Percentiles rank a stretch among this genome's conserved stretches.
These are phyloP conservation scores for Cepaea nemoralis DNA, from an alignment of 1,140 invertebrate species.

Conservation along the genomic window DNA sequence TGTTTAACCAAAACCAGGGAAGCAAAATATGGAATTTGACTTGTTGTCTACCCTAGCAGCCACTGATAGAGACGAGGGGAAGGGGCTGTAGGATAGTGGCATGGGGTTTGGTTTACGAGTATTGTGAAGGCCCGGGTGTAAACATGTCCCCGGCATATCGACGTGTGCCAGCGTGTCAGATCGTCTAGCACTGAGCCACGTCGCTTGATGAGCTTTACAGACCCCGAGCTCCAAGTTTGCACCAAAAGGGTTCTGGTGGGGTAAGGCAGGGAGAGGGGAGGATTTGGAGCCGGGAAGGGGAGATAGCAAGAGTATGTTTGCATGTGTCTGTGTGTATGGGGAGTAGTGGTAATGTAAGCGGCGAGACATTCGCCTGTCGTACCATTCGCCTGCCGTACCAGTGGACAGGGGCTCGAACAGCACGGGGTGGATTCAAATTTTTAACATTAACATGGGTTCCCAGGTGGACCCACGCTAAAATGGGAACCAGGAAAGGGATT, in stretches of 20 bases:
- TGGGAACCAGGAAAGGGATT: no score
- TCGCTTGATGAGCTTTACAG: neutral
- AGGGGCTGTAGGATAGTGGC: neutral
- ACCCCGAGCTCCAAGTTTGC: neutral
- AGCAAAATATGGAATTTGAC: neutral
- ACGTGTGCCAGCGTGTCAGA: conserved; percentile 17
- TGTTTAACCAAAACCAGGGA: neutral
- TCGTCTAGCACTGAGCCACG: neutral
- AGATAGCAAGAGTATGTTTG: no score
- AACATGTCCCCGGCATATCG: neutral
- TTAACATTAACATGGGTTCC: no score
- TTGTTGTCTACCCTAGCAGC: neutral
- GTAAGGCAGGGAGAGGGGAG: neutral
- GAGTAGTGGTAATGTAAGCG: no score
- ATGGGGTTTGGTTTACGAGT: neutral
- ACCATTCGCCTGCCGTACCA: no score
- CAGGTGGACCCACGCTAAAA: no score
- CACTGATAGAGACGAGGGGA: neutral
- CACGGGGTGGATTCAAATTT: no score
- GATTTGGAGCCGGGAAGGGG: no score
- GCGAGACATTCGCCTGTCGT: no score
- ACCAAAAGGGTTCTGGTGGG: no score
- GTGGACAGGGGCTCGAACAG: no score
- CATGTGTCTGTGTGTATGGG: no score
- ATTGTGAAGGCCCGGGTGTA: neutral